Base-by-base conservation (phyloP, 2,797 vertebrate genomes). In the Serranus cabrilla region DNA sequence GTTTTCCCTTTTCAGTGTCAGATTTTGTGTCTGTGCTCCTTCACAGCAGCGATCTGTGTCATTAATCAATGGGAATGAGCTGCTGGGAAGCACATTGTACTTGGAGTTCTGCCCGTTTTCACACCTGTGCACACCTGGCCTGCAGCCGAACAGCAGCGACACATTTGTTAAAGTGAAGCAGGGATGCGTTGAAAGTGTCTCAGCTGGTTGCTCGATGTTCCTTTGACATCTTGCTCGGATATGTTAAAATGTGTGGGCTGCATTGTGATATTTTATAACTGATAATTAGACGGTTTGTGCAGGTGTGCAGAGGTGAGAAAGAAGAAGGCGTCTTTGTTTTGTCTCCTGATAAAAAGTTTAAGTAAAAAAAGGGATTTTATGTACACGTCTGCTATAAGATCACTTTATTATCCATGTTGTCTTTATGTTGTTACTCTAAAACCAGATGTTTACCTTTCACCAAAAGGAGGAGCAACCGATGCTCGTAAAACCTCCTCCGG, bases 81-180 rank as follows among this genome's bases (percentile, higher is more conserved):
- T n/a, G 37, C 4, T 5, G 13, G 11, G 3, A 5, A 8, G 13
- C 7, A 3, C 6, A 4, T 69, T 11, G 25, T 14, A 63, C 66
- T 57, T 56, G 69, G 56, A 56, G 37, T 42, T 40, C 7, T 57
- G 51, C 45, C 21, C 12, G 1, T 23, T 18, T 37, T 34, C 34
- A 45, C 54, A 67, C 67, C 43, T 76, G 62, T 34, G 45, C 62
- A 51, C 55, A 45, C 18, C 42, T 70, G 71, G 58, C 57, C 49
- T 40, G 14, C 37, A 64, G 16, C 43, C 11, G 2, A 20, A 51
- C 74, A 43, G 16, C 39, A 16, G 4, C 20, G 13, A 52, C 47
- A 34, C 13, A 31, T 14, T 7, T 18, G 14, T 13, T 11, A 7
- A 2, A 25, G 4, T 10, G 7, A 8, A 37, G 49, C 65, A 18